Evolutionary conservation across 2,888 invertebrate species (phyloP), one percentile per base, ranked within the genome.

Genomic region (Ennomos erosarius): DNA sequence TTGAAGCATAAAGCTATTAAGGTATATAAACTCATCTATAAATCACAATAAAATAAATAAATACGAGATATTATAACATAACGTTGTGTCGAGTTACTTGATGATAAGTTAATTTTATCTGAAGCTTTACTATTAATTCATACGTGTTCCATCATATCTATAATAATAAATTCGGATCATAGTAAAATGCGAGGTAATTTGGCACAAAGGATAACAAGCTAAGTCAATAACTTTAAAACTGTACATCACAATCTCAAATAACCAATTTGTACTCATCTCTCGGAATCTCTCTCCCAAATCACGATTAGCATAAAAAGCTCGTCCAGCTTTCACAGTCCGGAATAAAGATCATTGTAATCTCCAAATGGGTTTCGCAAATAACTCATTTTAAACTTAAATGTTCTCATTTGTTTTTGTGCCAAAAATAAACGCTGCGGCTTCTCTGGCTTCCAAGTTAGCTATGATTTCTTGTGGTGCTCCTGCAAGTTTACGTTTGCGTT

Each of bases 381-480:
- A 49, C 48, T 48, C 38, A 55, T 59, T 76, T 79, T 75, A 82
- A 81, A 74, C 77, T 79, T 76, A 71, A 76, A 69, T 68, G 68
- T 65, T 61, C 69, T 79, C 79, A 82, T 83, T 82, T 84, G 84
- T 79, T 81, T 78, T 79, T 75, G 79, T 82, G 86, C 85, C 85
- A 85, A 84, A 81, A 73, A 75, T 78, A 77, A 69, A 60, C 74
- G 59, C 48, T 71, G 66, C 60, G 58, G 66, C 70, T 71, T 67
- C 65, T 58, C 60, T 42, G 58, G 64, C 70, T 75, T 77, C 73
- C 76, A 73, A 75, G 75, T 72, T 67, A 63, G 64, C 75, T 75
- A 79, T 81, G 78, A 83, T 82, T 84, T 80, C 82, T 81, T 77
- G 73, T 71, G 70, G 69, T 59, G 43, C 51, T 36, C 43, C 57